Evolutionary conservation across 2,113 vertebrate species (phyloP), one percentile per base, ranked within the genome.

Genomic region (Puntigrus tetrazona): DNA sequence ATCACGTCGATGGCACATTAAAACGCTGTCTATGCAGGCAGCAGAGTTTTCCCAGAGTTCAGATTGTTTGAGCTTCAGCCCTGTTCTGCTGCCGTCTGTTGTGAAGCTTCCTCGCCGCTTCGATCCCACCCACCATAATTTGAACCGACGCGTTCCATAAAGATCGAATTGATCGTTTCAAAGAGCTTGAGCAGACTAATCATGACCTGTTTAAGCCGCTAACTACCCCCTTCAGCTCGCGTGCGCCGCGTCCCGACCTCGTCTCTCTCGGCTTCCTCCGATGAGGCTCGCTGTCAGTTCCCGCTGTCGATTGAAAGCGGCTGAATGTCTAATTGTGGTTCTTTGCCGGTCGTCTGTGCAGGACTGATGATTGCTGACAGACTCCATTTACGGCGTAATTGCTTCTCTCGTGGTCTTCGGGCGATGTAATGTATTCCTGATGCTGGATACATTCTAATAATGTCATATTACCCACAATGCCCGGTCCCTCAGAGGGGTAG

Each of bases 381-480:
- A 87, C 83, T 82, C 83, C 79, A 85, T 87, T 87, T 87, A 80
- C 78, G 1, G 73, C 50, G 78, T 87, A 87, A 87, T 87, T 87
- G 86, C 86, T 79, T 87, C 83, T 85, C 78, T 87, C 78, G 57
- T 87, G 80, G 79, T 61, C 74, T 85, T 85, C 78, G 13, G 79
- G 61, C 80, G 78, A 69, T 77, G 57, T 87, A 79, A 87, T 87
- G 86, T 81, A 83, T 87, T 85, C 84, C 78, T 85, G 86, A 87
- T 84, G 82, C 72, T 78, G 79, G 65, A 78, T 82, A 82, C 84
- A 83, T 87, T 85, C 65, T 87, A 74, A 85, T 82, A 73, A 34
- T 73, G 79, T 45, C 41, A 76, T 55, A 63, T 78, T 84, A 55
- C 57, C 79, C 79, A 41, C 86, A 78, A 73, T 55, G 43, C 74